Conservation (phyloP, 1,140 invertebrate genomes). For the Eurytemora carolleeae region DNA sequence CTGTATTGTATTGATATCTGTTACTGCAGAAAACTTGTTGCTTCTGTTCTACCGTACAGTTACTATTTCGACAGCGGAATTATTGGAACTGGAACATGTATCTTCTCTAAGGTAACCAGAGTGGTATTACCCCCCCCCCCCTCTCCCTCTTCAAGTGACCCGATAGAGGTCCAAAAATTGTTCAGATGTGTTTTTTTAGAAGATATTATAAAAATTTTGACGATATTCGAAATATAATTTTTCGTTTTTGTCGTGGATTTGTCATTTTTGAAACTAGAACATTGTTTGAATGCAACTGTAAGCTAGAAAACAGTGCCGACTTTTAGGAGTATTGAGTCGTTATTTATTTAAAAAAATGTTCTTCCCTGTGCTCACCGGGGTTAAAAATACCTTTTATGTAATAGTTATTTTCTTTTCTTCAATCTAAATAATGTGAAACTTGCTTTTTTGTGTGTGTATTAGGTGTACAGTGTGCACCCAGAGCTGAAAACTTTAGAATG, state of each 20-base stretch:
- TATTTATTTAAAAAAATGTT: no score
- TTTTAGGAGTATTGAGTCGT: no score
- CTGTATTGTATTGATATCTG: not conserved
- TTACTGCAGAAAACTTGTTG: not conserved
- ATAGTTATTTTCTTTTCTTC: no score
- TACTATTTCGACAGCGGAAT: slow-evolving; percentile 13
- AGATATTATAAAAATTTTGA: not conserved
- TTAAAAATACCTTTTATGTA: no score
- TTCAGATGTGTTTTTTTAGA: not conserved
- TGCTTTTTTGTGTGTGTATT: no score
- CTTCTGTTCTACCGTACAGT: not conserved
- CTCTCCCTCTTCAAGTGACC: not conserved
- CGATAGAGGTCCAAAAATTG: not conserved
- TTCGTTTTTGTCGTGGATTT: no score
- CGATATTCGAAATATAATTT: not conserved
- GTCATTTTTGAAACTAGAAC: not conserved
- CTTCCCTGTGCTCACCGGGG: no score
- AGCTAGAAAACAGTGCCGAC: no score
- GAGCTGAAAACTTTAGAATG: no score
- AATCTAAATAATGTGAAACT: no score
- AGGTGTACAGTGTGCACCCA: no score
- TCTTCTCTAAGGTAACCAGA: slow-evolving; percentile 3
- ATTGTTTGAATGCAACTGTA: not conserved
- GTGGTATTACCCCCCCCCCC: not conserved
- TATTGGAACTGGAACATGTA: slow-evolving; percentile 13